Evolutionary conservation across 2,113 vertebrate species (phyloP), one percentile per base, ranked within the genome.

Genomic region (Prinia subflava): DNA sequence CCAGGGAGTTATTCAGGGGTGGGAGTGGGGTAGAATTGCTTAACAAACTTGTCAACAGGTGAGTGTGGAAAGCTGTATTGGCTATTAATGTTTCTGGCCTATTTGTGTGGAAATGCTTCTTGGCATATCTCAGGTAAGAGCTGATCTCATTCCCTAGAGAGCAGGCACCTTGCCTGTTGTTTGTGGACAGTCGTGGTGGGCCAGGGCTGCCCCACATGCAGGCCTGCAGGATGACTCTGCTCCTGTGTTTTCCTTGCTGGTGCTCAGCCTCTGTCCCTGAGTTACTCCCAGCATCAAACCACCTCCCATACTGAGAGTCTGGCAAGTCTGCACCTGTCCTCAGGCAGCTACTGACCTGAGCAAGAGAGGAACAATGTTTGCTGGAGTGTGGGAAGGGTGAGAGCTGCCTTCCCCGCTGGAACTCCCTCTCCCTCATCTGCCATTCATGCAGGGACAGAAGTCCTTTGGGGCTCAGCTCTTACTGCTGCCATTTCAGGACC

Each of bases 51-150:
- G 30, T 46, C 35, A 25, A 1, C 30, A 60, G 55, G 65, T 89
- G 31, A 91, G 49, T 30, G 21, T 71, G 57, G 31, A 41, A 82
- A 68, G n/a, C 25, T 59, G 49, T 35, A 9, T 39, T 42, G 16
- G 31, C 21, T 31, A 0, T 39, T 78, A 19, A 46, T 0, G 0
- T 63, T 69, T 64, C 52, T 92, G 53, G 21, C 1, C 0, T 35
- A 5, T 52, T 78, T 11, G 1, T 74, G 39, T n/a, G 20, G 31
- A 24, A 64, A 17, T 41, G 53, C 24, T 70, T 15, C 57, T 42
- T 50, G 50, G 28, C 30, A 2, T 13, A 15, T 35, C 35, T 73
- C 10, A 0, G 17, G 12, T 74, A 55, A 46, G 47, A 41, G 4
- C 2, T 37, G 65, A 50, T 42, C 22, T 23, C 14, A 1, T 81